Evolutionary conservation across 2,888 invertebrate genomes (phyloP).

Genomic region (Cordilura impudica): DNA sequence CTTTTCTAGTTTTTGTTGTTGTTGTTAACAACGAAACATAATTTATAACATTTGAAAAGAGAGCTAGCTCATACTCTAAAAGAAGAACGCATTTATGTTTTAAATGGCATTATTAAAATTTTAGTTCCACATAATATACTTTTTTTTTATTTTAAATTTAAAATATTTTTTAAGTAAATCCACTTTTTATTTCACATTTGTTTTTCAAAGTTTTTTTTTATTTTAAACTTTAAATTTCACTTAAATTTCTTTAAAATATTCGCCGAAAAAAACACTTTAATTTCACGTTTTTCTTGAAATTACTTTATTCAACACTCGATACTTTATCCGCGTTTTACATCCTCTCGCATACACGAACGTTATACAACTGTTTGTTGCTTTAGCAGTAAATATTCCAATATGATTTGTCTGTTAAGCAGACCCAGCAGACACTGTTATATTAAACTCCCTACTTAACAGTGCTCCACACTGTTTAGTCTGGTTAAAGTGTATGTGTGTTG

Average conservation of each 20-base stretch:
- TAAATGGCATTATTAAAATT: too few species aligned
- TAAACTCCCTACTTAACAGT: neutral
- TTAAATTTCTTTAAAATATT: neutral
- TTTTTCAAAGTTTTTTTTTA: neutral
- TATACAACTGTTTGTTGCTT: conserved; percentile 69
- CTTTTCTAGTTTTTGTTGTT: neutral
- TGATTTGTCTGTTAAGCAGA: conserved; percentile 24
- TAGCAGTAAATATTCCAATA: conserved; percentile 62
- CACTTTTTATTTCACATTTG: neutral
- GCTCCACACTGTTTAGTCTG: neutral
- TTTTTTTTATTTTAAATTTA: neutral
- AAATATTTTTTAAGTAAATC: neutral
- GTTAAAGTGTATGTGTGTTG: neutral
- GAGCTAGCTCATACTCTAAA: neutral
- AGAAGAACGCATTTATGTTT: neutral
- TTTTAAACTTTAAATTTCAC: conserved; percentile 11
- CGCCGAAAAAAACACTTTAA: neutral
- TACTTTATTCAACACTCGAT: conserved; percentile 5
- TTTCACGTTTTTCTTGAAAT: conserved; percentile 2
- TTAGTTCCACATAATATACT: neutral
- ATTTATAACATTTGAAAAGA: neutral
- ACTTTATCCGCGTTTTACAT: conserved; percentile 62
- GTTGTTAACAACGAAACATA: conserved; percentile 18
- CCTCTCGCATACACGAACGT: conserved; percentile 70
- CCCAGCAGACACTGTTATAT: neutral